phyloP scores from a whole-genome alignment of 2,888 invertebrate genomes.

The Lutraria lutraria region DNA sequence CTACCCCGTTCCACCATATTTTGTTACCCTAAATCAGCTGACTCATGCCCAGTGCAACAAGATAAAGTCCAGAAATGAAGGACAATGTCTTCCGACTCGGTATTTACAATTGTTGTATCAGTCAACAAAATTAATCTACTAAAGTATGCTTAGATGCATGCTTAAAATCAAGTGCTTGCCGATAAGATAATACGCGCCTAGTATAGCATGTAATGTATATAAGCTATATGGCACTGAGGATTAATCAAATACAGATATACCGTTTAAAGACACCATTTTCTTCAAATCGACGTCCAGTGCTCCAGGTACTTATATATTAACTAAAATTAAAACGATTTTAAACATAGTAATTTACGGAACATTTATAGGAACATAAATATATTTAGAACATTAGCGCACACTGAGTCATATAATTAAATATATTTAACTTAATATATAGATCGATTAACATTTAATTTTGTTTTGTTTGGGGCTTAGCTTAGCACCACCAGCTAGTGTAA shows the following conservation, averaged over 20 bases:
- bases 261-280: background rate
- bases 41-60: too few species aligned
- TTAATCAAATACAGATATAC: background rate
- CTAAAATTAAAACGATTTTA: background rate
- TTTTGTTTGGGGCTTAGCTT: too few species aligned
- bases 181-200: background rate
- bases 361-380: background rate
- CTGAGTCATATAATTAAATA: background rate
- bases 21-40: too few species aligned
- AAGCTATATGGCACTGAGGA: background rate
- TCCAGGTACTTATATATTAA: background rate
- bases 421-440: background rate
- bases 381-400: background rate
- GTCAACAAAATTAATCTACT: too few species aligned
- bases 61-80: too few species aligned
- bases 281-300: background rate
- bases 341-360: background rate
- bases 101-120: too few species aligned
- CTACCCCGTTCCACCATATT: too few species aligned
- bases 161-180: background rate
- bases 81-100: too few species aligned
- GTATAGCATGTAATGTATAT: background rate
- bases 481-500: too few species aligned
- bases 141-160: too few species aligned
- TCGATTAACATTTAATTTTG: too few species aligned